Percentiles rank a stretch among this genome's conserved stretches.
These are phyloP conservation scores for Myotis pilosus DNA, from an alignment of 2,797 vertebrate genomes.

Conservation along the genomic window DNA sequence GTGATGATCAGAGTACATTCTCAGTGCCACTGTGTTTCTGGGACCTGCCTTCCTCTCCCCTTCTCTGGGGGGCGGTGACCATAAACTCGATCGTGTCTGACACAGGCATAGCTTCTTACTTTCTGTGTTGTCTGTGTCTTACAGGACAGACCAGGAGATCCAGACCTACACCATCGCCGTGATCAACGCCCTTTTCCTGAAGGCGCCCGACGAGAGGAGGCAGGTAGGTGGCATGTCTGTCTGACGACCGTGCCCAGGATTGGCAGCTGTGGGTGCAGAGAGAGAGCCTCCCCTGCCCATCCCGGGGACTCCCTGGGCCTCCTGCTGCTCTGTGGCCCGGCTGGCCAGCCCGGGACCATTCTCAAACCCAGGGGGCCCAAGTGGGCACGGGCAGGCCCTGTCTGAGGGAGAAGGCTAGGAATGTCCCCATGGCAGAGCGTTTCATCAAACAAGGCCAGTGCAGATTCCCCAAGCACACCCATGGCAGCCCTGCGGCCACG, in stretches of 20 bases:
- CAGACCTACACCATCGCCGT: conserved; percentile 97
- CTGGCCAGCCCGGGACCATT: not conserved
- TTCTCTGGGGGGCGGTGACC: not conserved
- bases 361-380: not conserved
- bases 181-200: conserved; percentile 98
- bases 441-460: not conserved
- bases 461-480: not conserved
- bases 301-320: too few species aligned
- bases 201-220: conserved; percentile 96
- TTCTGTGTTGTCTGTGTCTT: conserved; percentile 34
- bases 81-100: not conserved
- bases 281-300: not conserved
- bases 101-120: not conserved
- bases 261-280: not conserved
- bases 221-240: conserved; percentile 87
- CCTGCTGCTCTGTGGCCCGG: not conserved
- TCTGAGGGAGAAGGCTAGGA: not conserved
- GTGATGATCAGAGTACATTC: not conserved
- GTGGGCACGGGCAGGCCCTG: not conserved
- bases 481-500: not conserved
- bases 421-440: not conserved
- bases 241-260: too few species aligned
- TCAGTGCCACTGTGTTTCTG: not conserved
- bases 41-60: not conserved
- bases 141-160: conserved; percentile 96